Evolutionary conservation across 2,797 vertebrate genomes (phyloP), one percentile per base, ranked within the genome.

Genomic region (Octomys mimax): DNA sequence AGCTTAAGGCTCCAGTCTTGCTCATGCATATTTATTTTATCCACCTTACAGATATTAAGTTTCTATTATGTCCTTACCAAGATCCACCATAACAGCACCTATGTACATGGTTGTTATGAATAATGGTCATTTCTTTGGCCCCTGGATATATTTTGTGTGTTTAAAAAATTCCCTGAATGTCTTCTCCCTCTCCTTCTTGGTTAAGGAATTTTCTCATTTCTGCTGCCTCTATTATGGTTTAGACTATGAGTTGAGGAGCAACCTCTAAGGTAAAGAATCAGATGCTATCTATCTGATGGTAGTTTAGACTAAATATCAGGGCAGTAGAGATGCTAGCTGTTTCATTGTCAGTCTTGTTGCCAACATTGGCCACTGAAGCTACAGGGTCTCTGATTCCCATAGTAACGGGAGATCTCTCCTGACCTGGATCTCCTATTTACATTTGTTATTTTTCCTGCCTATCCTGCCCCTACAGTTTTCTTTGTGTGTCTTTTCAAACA

Each of bases 121-220:
- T 87, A 80, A 28, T 8, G n/a, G 31, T 36, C 22, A n/a, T 88
- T 87, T 71, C 61, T 90, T 68, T 2, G 62, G 70, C 5, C n/a
- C 82, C 54, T 12, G 49, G 81, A 66, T 42, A 12, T 28, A 36
- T 92, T 87, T 71, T n/a, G 42, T 2, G 14, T 57, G 9, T 91
- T 94, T 89, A 82, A 66, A 42, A 91, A 92, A 91, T 92, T 64
- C 36, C 46, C 31, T 57, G 22, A 7, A 78, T 80, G 42, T 73
- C 54, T 64, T 22, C 16, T 81, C 28, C 33, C 5, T 61, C 3
- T 62, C 4, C 26, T 66, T 52, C 78, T 68, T 83, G 31, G 46
- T 26, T 10, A 78, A 49, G 46, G 0, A 0, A 19, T 82, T 24
- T 49, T 31, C 11, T 87, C 11, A 54, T 21, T 70, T 82, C 54